phyloP scores from a whole-genome alignment of 37 sponge, comb jelly and placozoan genomes.

The Diacarnus erythraeanus region DNA sequence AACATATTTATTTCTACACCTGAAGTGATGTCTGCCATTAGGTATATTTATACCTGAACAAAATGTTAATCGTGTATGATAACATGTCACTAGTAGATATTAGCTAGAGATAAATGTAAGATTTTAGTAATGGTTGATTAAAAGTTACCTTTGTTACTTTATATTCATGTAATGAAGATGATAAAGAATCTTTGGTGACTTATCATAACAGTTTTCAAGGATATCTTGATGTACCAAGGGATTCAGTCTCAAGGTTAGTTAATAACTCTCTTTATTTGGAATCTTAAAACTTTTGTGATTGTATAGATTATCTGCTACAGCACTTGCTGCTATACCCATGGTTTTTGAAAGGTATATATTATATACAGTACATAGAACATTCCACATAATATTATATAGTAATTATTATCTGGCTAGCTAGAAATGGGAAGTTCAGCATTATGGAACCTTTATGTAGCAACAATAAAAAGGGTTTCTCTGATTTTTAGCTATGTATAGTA shows the following conservation, averaged over 20 bases:
- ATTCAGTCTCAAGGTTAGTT: constrained; percentile 31
- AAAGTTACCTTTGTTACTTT: neutral
- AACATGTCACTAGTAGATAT: no score
- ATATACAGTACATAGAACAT: neutral
- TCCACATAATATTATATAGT: no score
- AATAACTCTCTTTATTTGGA: neutral
- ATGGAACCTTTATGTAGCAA: no score
- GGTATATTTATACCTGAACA: no score
- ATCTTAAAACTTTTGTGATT: neutral
- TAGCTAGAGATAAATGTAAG: neutral
- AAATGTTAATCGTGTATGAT: no score
- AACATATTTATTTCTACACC: no score
- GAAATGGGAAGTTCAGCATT: no score
- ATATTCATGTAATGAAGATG: neutral
- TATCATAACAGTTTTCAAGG: constrained; percentile 47
- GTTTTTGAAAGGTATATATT: constrained; percentile 2
- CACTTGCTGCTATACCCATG: constrained; percentile 21
- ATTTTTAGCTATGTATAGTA: no score
- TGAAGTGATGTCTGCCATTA: no score
- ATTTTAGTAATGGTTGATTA: neutral
- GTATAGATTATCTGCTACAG: constrained; percentile 23
- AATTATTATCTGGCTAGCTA: no score
- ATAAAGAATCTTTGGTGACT: neutral
- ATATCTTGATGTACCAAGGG: constrained; percentile 33
- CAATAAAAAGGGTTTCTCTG: no score